A percentile compares a stretch with the other conserved stretches of the same genome.
These are phyloP conservation scores for Brachyhypopomus gauderio DNA, from an alignment of 2,113 vertebrate species.

Conservation along the genomic window DNA sequence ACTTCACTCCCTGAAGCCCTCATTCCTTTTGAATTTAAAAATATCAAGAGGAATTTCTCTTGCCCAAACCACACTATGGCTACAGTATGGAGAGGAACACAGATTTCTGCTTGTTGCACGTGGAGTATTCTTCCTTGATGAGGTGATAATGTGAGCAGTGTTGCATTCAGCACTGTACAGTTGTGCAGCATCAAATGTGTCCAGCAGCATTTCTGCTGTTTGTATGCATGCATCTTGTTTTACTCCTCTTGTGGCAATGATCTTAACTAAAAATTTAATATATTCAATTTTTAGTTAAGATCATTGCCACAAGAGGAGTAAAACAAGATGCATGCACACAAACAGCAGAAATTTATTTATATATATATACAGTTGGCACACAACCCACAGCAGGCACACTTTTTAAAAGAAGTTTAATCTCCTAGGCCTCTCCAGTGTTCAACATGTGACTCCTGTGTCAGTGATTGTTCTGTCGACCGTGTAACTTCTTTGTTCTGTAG, in stretches of 20 bases:
- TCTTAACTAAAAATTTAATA: too few relatives aligned
- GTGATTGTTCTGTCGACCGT: not conserved
- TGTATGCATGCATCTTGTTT: too few relatives aligned
- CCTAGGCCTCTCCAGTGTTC: conserved; percentile 37
- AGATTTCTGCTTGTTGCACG: not conserved
- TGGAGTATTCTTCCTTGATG: not conserved
- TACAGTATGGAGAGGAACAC: conserved; percentile 5
- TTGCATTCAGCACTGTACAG: not conserved
- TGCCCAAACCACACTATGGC: not conserved
- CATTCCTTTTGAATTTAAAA: not conserved
- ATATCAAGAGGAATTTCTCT: not conserved
- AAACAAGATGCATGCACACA: too few relatives aligned
- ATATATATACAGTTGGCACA: too few relatives aligned
- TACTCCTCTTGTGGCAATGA: too few relatives aligned
- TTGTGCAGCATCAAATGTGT: too few relatives aligned
- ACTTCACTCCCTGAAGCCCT: not conserved
- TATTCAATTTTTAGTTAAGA: too few relatives aligned
- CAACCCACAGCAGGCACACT: not conserved
- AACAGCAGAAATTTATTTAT: too few relatives aligned
- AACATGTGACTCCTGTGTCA: not conserved
- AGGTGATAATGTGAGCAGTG: not conserved
- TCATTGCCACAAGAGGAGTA: too few relatives aligned
- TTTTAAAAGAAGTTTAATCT: not conserved
- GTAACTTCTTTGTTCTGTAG: not conserved
- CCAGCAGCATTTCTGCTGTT: too few relatives aligned